phyloP scores from a whole-genome alignment of 2,888 invertebrate genomes.

The Tachystola acroxantha region DNA sequence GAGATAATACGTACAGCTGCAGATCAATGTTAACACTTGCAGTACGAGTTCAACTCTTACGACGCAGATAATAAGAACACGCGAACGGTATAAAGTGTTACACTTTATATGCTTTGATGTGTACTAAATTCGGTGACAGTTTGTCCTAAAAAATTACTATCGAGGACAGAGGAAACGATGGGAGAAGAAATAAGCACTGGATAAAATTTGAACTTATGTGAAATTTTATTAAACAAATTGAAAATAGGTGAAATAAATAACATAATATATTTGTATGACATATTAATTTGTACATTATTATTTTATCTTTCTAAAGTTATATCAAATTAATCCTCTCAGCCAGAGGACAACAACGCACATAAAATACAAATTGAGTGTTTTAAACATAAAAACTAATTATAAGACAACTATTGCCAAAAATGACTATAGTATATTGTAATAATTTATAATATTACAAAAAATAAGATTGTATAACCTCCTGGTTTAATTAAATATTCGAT shows the following conservation, averaged over 20 bases:
- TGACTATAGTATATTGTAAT: constrained; percentile 9
- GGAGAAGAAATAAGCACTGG: too few species aligned
- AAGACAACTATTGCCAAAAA: constrained; percentile 11
- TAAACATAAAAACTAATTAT: constrained; percentile 22
- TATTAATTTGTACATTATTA: constrained; percentile 75
- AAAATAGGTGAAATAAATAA: constrained; percentile 74
- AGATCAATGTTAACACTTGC: too few species aligned
- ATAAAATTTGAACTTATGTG: constrained; percentile 49
- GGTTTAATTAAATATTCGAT: constrained; percentile 16
- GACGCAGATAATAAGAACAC: too few species aligned
- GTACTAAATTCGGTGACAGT: too few species aligned
- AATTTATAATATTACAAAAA: constrained; percentile 7
- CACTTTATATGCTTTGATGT: too few species aligned
- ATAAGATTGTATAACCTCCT: constrained; percentile 3
- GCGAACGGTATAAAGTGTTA: too few species aligned
- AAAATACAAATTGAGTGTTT: constrained; percentile 50
- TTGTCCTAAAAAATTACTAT: too few species aligned
- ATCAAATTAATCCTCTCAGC: constrained; percentile 50
- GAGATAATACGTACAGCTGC: too few species aligned
- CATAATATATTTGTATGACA: constrained; percentile 71
- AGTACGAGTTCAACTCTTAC: too few species aligned
- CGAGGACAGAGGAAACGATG: too few species aligned
- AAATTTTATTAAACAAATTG: constrained; percentile 70
- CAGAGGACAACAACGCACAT: constrained; percentile 61
- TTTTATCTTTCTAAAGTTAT: constrained; percentile 54